Conservation (phyloP, 2,797 vertebrate species). For the Tympanoctomys barrerae region DNA sequence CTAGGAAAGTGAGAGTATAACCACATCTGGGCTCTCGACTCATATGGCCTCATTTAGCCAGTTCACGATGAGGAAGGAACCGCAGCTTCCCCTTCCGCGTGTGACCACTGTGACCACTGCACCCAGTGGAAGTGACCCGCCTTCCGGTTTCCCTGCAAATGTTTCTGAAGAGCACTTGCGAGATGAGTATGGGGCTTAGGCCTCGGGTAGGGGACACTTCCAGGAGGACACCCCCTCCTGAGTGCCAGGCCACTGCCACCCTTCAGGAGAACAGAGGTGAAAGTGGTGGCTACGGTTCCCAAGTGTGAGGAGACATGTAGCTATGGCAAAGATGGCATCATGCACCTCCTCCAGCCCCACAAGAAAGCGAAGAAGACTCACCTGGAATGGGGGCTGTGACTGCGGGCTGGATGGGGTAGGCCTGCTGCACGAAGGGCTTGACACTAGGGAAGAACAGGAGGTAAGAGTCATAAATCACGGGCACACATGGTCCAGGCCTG, state of each 20-base stretch:
- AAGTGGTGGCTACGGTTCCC: not conserved
- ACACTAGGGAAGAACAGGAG: slow-evolving; percentile 90
- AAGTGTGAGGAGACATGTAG: fast-evolving
- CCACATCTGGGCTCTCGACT: not conserved
- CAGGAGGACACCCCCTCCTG: not conserved
- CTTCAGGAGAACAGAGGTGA: not conserved
- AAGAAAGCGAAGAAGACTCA: slow-evolving; percentile 83
- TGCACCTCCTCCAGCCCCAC: not conserved
- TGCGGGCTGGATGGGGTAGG: slow-evolving; percentile 97
- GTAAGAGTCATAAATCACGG: slow-evolving; percentile 3
- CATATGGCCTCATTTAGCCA: not conserved
- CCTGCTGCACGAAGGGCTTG: slow-evolving; percentile 98
- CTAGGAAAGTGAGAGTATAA: not conserved
- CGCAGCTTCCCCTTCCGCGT: slow-evolving; percentile 38
- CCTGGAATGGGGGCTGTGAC: slow-evolving; percentile 98
- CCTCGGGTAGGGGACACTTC: not conserved
- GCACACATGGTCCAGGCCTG: not conserved
- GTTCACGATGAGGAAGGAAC: not conserved
- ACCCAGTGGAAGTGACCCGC: not conserved
- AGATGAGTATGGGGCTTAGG: not conserved
- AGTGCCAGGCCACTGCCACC: not conserved
- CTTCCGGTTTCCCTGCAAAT: slow-evolving; percentile 35
- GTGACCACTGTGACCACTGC: not conserved
- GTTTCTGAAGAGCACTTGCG: not conserved
- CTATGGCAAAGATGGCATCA: not conserved